Percentiles rank a stretch among this genome's conserved stretches.
Conservation (phyloP, 2,888 invertebrate genomes). For the Phyllotreta cruciferae region DNA sequence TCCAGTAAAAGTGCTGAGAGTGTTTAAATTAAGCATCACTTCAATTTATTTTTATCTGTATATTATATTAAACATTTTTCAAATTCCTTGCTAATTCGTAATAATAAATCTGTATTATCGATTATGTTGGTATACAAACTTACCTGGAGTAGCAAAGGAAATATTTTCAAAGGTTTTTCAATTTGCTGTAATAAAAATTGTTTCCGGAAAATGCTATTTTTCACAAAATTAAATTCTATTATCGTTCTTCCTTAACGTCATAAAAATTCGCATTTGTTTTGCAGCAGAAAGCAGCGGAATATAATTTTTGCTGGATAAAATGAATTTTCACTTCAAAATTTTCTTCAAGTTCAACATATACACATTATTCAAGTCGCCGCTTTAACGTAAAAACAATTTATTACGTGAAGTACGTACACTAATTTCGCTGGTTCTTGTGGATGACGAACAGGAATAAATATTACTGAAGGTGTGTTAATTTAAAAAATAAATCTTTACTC, state of each 20-base stretch:
- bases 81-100: no score
- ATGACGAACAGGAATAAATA: conserved; percentile 39
- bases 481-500: no score
- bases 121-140: no score
- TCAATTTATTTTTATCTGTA: no score
- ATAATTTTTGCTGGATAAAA: conserved; percentile 9
- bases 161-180: no score
- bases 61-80: no score
- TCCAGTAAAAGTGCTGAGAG: no score
- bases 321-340: conserved; percentile 40
- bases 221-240: conserved; percentile 11
- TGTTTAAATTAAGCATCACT: no score
- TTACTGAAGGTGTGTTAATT: conserved; percentile 37
- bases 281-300: conserved; percentile 1
- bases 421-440: conserved; percentile 42
- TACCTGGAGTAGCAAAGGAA: no score
- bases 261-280: conserved; percentile 11
- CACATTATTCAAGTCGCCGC: conserved; percentile 49
- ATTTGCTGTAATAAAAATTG: no score
- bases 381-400: conserved; percentile 47
- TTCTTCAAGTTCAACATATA: conserved; percentile 45
- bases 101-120: no score
- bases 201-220: not conserved
- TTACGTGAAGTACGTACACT: conserved; percentile 45
- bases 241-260: conserved; percentile 3